Evolutionary conservation across 2,888 invertebrate species (phyloP), one percentile per base, ranked within the genome.

Genomic region (Anaspis maculata): DNA sequence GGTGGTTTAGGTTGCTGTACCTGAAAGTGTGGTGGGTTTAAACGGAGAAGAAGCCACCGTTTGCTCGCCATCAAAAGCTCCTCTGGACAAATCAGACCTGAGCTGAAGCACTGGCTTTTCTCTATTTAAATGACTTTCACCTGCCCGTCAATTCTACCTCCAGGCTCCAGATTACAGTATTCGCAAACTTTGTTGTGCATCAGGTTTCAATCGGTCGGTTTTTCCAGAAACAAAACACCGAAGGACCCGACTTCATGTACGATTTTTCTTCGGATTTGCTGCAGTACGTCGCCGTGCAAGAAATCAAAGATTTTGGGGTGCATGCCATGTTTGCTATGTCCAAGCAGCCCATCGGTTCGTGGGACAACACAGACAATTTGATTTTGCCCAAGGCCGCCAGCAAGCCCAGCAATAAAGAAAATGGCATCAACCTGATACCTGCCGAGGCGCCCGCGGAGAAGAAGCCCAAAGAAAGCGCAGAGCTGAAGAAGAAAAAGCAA

Each of bases 251-350:
- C 55, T 62, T 56, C 32, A 54, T 48, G 3, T 55, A 58, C 0
- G 65, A 66, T 27, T 56, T 55, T 46, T 65, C 67, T 0, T 53
- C 66, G 2, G 66, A 70, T 49, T 49, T 66, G 9, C 49, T 60
- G 25, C 66, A 69, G 44, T 70, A 68, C 49, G 64, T 64, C 0
- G 66, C 67, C 1, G 59, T 66, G 12, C 70, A 71, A 44, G 62
- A 67, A 42, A 69, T 71, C 34, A 67, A 68, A 16, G 56, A 63
- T 35, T 70, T 68, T 49, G 71, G 71, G 2, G 59, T 68, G 7
- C 71, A 72, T 33, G 67, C 62, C n/a, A 71, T 64, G 42, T 71
- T 68, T 43, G 72, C 70, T 1, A 51, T 67, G 26, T 70, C 70
- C 5, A 59, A 51, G 11, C 63, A 69, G 36, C 67, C 69, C 1